Base-by-base conservation (phyloP, 2,797 vertebrate genomes). In the Dryobates pubescens region DNA sequence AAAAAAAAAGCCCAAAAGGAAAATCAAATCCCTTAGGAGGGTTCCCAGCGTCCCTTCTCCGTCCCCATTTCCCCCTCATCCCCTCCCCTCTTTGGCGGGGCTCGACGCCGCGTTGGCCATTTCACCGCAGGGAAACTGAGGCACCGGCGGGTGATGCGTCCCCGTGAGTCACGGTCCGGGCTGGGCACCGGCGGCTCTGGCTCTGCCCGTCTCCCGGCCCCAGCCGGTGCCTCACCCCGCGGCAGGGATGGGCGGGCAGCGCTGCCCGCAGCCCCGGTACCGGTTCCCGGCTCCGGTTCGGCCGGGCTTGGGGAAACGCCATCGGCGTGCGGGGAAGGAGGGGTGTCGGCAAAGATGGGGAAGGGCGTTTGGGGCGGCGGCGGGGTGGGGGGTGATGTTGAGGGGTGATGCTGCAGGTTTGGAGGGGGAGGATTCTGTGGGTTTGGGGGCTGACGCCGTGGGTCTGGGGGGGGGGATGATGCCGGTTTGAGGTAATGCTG, bases 121-220 rank as follows among this genome's bases (percentile, higher is more conserved):
- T 96, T 91, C 97, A 97, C 97, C 98, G 96, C 98, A 97, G 98
- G 98, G 95, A 98, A 96, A 96, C 82, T 97, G 97, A 97, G 98
- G 98, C 97, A 97, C 64, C 45, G 93, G 94, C 95, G 85, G 95
- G 88, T 92, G 83, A 82, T 91, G 94, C 76, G 89, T 92, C 27
- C 70, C 71, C 89, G 91, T 96, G 92, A 94, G 90, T 96, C 92
- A 93, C 89, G 92, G 84, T 36, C 83, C 92, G 18, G 94, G 89
- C 92, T 79, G 89, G 89, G 92, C 92, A 86, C 16, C 10, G 85
- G 56, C 81, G 79, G 80, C 70, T 95, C 88, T 90, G 92, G 80
- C 70, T 95, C 88, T 90, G 92, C 88, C 82, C 90, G 71, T 61
- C 78, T 89, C 86, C 51, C 91, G 15, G 70, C 86, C 70, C 71